A percentile compares a stretch with the other conserved stretches of the same genome.
phyloP scores from a whole-genome alignment of 1,140 invertebrate species.

The Thrips palmi region DNA sequence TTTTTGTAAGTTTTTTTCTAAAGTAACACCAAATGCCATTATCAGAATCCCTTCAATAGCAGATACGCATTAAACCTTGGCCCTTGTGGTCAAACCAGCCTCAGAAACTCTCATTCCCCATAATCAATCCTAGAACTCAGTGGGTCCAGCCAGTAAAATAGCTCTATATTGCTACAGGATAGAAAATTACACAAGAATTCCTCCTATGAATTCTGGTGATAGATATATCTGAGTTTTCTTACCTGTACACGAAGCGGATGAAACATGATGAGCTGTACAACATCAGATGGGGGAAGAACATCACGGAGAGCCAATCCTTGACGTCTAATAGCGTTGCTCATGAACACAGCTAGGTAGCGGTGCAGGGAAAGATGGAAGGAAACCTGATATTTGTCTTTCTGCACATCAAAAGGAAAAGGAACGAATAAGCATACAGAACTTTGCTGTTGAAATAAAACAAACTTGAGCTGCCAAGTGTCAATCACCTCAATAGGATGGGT shows the following conservation, averaged over 20 bases:
- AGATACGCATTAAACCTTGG: no score
- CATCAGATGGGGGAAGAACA: slow-evolving; percentile 57
- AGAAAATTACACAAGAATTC: not conserved
- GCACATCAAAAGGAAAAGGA: slow-evolving; percentile 16
- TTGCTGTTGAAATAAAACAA: not conserved
- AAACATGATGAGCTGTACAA: slow-evolving; percentile 63
- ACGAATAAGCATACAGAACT: slow-evolving; percentile 8
- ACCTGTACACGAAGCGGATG: slow-evolving; percentile 86
- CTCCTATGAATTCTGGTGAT: slow-evolving; percentile 5
- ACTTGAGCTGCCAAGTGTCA: not conserved
- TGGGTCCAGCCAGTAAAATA: no score
- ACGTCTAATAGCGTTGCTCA: slow-evolving; percentile 70
- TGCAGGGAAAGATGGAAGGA: slow-evolving; percentile 93
- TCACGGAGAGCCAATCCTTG: slow-evolving; percentile 58
- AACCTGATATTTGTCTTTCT: slow-evolving; percentile 66
- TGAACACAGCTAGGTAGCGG: slow-evolving; percentile 81
- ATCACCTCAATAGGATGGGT: slow-evolving; percentile 14
- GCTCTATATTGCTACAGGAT: no score
- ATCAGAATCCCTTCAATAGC: no score
- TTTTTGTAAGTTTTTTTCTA: no score
- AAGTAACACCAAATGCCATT: no score
- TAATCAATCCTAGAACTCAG: no score
- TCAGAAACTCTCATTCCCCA: no score
- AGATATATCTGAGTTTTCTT: slow-evolving; percentile 25
- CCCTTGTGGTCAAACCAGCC: no score